A percentile compares a stretch with the other conserved stretches of the same genome.
These are phyloP conservation scores for Drosophila repleta DNA, from an alignment of 1,140 invertebrate species.

Conservation along the genomic window DNA sequence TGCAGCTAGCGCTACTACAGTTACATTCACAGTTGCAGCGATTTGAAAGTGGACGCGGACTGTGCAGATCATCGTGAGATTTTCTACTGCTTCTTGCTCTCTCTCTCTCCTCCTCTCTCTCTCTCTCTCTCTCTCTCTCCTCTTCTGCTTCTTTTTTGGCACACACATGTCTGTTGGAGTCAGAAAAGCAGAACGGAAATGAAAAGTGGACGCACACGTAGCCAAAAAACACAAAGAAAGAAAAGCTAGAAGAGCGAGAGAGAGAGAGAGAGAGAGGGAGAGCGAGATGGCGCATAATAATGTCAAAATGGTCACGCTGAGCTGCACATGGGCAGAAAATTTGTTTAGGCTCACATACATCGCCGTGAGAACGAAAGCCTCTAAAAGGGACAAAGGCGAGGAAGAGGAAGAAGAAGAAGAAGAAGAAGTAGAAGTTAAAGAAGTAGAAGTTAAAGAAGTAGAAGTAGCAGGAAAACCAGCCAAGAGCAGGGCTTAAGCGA, in stretches of 20 bases:
- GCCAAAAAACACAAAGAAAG: neutral
- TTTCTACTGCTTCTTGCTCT: conserved; percentile 20
- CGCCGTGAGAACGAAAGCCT: conserved; percentile 64
- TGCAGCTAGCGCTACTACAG: conserved; percentile 8
- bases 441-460: too few relatives aligned
- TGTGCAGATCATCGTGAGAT: conserved; percentile 50
- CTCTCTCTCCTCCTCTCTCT: too few relatives aligned
- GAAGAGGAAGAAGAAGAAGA: conserved; percentile 10
- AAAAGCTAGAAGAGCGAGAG: too few relatives aligned
- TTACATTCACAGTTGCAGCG: conserved; percentile 13
- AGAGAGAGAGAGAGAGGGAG: neutral
- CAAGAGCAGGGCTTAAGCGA: neutral
- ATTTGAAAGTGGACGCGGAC: conserved; percentile 19
- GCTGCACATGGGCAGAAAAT: conserved; percentile 56
- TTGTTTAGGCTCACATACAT: conserved; percentile 2
- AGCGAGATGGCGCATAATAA: conserved; percentile 47
- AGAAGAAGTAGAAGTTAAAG: too few relatives aligned
- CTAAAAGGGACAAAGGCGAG: conserved; percentile 10
- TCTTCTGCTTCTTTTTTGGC: conserved; percentile 41
- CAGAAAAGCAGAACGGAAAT: conserved; percentile 60
- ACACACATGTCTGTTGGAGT: too few relatives aligned
- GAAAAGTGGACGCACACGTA: conserved; percentile 66
- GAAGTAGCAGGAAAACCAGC: too few relatives aligned
- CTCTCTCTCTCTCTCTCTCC: too few relatives aligned
- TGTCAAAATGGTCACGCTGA: conserved; percentile 78